Evolutionary conservation across 2,113 vertebrate species (phyloP), one percentile per base, ranked within the genome.

Genomic region (Menidia beryllina): DNA sequence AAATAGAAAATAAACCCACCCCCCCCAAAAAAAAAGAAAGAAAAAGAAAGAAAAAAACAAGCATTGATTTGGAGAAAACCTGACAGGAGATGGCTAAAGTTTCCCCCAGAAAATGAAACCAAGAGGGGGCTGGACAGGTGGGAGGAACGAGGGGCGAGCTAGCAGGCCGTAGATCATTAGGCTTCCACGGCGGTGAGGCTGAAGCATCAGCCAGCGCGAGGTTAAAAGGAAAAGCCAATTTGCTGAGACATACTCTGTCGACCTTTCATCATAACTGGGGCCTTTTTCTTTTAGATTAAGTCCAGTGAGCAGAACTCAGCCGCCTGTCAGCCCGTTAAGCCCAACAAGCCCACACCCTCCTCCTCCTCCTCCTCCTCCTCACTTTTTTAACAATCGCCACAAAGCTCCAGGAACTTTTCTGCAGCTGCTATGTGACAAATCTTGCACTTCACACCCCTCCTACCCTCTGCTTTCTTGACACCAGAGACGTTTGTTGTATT

Each of bases 401-500:
- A 91, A 91, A 94, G 94, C 91, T 67, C 54, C 64, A 85, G 79
- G 81, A 88, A 94, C 91, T 93, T 89, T n/a, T 94, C 93, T 93
- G n/a, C 71, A 68, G 91, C 91, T 69, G 89, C 90, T 84, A 91
- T 91, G 94, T 94, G 95, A 95, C 94, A 95, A 94, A 95, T 94
- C 86, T 89, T 92, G 81, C 87, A 84, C 89, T 93, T 72, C 68
- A 68, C 65, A 27, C 66, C 30, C 54, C n/a, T 39, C 59, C 62
- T n/a, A n/a, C 89, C 95, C 38, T 19, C 92, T 85, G 12, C 54
- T 5, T 84, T 11, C 7, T 19, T 75, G 89, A 92, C 91, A 91
- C 93, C 92, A 92, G 93, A 93, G 92, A 90, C 86, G 91, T 93
- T 94, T 94, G 94, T 95, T 94, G 92, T 56, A 94, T 94, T 94